A percentile compares a stretch with the other conserved stretches of the same genome.
These are phyloP conservation scores for Climacteris rufus DNA, from an alignment of 2,113 vertebrate genomes.

Conservation along the genomic window DNA sequence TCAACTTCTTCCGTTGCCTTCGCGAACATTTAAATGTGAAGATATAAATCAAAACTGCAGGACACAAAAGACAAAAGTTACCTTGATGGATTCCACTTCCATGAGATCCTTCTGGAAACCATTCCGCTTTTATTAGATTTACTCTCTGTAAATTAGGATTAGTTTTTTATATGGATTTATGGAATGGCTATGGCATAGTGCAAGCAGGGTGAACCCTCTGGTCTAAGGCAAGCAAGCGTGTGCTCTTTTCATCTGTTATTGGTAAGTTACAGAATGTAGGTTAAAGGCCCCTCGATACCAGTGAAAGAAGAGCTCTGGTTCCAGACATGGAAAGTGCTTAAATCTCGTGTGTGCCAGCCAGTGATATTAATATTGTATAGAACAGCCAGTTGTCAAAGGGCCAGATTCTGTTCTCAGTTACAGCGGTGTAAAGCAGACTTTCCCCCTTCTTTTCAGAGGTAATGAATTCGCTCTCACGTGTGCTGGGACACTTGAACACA, in stretches of 20 bases:
- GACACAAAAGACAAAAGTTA: constrained; percentile 23
- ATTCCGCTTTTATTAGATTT: constrained; percentile 58
- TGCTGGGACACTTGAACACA: background rate
- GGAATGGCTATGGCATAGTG: constrained; percentile 29
- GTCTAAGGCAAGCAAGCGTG: background rate
- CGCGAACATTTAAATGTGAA: background rate
- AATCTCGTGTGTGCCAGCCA: constrained; percentile 33
- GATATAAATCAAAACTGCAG: constrained; percentile 32
- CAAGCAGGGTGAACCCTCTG: constrained; percentile 2
- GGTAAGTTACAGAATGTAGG: constrained; percentile 18
- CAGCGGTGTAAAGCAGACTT: background rate
- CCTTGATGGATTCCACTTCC: constrained; percentile 33
- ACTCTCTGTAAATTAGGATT: constrained; percentile 60
- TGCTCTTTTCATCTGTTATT: constrained; percentile 39
- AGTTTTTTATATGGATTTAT: constrained; percentile 63
- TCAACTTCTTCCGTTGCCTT: background rate
- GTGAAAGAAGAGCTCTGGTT: constrained; percentile 16
- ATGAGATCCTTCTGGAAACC: constrained; percentile 34
- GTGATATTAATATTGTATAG: constrained; percentile 37
- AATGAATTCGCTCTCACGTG: background rate
- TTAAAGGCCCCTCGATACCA: constrained; percentile 25
- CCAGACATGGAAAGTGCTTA: constrained; percentile 43
- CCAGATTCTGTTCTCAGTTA: constrained; percentile 44
- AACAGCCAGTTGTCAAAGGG: constrained; percentile 24
- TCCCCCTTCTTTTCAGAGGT: background rate